Conservation (phyloP, 2,888 invertebrate species). For the Tuberolachnus salignus region DNA sequence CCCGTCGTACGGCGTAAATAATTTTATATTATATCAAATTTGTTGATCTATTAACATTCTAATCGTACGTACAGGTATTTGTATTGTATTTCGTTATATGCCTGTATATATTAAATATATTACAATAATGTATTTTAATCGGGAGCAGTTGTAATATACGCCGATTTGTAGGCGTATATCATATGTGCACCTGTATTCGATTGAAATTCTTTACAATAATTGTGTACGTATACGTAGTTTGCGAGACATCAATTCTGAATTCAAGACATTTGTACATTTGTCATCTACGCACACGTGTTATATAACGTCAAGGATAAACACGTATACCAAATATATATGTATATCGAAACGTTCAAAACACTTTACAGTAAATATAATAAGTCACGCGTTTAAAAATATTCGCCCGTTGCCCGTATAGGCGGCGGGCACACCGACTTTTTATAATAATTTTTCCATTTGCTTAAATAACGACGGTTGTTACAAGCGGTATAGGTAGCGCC, state of each 20-base stretch:
- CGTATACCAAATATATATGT: too few species aligned
- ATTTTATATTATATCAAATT: background rate
- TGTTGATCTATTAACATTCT: background rate
- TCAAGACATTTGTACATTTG: background rate
- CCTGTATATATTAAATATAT: background rate
- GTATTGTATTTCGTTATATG: too few species aligned
- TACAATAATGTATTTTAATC: background rate
- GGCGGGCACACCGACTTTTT: background rate
- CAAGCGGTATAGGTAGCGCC: too few species aligned
- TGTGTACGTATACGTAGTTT: background rate
- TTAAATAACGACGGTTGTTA: too few species aligned
- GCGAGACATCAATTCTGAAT: background rate
- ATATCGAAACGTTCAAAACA: too few species aligned
- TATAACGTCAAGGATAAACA: conserved; percentile 9
- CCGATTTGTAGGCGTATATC: background rate
- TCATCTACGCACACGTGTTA: background rate
- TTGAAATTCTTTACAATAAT: background rate
- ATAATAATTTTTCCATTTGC: conserved; percentile 1
- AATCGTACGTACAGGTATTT: background rate
- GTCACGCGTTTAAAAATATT: too few species aligned
- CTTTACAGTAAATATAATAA: background rate
- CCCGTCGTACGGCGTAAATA: background rate
- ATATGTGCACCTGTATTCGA: background rate
- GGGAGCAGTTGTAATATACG: background rate
- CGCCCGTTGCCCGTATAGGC: too few species aligned